phyloP scores from a whole-genome alignment of 2,113 vertebrate genomes.

The Oriolus oriolus region DNA sequence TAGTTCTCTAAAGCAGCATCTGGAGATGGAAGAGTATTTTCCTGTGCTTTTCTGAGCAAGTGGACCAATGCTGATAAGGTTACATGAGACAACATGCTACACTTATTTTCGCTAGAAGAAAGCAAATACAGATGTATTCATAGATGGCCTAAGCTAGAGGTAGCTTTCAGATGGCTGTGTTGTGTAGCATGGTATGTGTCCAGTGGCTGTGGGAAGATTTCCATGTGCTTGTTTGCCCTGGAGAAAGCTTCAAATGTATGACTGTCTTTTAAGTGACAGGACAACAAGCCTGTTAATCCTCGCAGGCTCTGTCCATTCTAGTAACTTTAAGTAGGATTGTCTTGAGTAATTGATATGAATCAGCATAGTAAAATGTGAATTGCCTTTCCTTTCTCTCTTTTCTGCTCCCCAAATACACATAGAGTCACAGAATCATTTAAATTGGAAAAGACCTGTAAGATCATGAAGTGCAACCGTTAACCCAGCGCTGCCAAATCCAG shows the following conservation, averaged over 20 bases:
- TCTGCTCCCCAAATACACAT: neutral
- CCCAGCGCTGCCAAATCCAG: neutral
- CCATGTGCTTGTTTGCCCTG: neutral
- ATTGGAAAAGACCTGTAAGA: neutral
- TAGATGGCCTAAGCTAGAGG: neutral
- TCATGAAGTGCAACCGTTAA: neutral
- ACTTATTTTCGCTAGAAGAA: neutral
- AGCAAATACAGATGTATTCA: fast-evolving
- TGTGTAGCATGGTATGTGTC: neutral
- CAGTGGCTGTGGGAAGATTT: neutral
- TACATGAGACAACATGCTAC: neutral
- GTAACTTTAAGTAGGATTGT: neutral
- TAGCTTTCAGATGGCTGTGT: neutral
- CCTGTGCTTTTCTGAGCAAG: neutral
- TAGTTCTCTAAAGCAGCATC: neutral
- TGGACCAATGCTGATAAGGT: neutral
- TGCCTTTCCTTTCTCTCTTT: neutral
- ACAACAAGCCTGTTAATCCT: neutral
- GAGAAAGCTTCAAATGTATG: neutral
- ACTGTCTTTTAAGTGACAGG: neutral
- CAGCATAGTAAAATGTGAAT: neutral
- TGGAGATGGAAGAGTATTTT: neutral
- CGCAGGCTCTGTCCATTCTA: neutral
- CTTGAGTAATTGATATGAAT: neutral
- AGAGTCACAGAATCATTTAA: neutral